Base-by-base conservation (phyloP, 2,888 invertebrate genomes). In the Euplexia lucipara region DNA sequence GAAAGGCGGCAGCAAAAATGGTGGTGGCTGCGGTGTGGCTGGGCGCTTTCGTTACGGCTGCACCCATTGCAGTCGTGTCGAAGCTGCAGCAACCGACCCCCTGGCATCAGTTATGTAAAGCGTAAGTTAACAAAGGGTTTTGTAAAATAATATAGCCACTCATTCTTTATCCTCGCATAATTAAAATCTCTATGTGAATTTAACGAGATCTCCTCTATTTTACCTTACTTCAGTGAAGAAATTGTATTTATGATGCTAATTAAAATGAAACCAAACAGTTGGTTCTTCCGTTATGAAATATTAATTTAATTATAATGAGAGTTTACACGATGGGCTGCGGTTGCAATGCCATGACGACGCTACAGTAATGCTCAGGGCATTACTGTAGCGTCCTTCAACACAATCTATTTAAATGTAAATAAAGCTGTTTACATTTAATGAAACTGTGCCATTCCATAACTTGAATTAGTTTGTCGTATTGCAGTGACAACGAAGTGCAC, bases 31-130 rank as follows among this genome's bases (percentile, higher is more conserved):
- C 95, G 0, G 97, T 98, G 0, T 98, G 98, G 98, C 79, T 96
- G 1, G 96, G 98, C 0, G 98, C 98, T 0, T 90, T 98, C 22
- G 95, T 97, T 3, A 98, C 98, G 0, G 98, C 98, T 0, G 95
- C 97, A 22, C 99, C 99, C 0, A 98, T 98, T 47, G 97, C 97
- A 0, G 92, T 98, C 1, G 97, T 98, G n/a, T 97, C 98, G 0
- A 94, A 95, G 67, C 91, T 97, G 37, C 91, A 92, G 8, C 96
- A 97, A 74, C 98, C 98, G 0, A 94, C 95, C 0, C 84, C 88
- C 0, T 96, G 96, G 95, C 96, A 97, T 86, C 88, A 93, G 67
- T 90, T 91, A 67, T 98, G 98, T 88, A 92, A 96, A 86, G 96
- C 95, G 96, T 97, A 94, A 96, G 96, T 96, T 66, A 47, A 47